These are phyloP conservation scores for Melanotaenia pygmaea DNA, from an alignment of 2,797 vertebrate species.

Conservation along the genomic window DNA sequence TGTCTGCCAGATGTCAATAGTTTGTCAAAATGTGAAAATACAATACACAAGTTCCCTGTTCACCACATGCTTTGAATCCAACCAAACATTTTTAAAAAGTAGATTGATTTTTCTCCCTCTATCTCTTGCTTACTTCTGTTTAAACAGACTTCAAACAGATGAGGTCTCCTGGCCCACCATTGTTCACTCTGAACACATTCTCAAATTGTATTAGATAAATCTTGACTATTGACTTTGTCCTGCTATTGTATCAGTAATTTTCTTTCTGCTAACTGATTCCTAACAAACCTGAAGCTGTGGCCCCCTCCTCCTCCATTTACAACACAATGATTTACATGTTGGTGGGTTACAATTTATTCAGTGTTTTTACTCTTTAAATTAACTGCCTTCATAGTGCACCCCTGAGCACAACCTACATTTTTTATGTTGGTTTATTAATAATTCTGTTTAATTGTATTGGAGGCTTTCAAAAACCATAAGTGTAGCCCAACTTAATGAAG, in stretches of 20 bases:
- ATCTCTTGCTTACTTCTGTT: neutral
- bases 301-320: neutral
- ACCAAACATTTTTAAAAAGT: neutral
- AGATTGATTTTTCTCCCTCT: neutral
- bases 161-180: neutral
- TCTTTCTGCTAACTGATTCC: neutral
- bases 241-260: too few relatives aligned
- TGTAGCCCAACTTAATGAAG: conserved; percentile 50
- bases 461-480: conserved; percentile 34
- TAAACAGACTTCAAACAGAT: neutral
- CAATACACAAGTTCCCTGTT: neutral
- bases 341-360: neutral
- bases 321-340: neutral
- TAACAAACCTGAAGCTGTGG: too few relatives aligned
- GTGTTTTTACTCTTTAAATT: fast-evolving
- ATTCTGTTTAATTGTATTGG: conserved; percentile 40
- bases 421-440: conserved; percentile 41
- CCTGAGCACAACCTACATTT: neutral
- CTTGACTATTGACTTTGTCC: neutral
- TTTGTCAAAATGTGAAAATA: neutral
- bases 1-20: fast-evolving
- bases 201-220: neutral
- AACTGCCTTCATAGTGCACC: neutral
- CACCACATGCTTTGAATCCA: neutral
- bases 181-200: neutral